Evolutionary conservation across 2,797 vertebrate species (phyloP).

Genomic region (Xenentodon cancila): DNA sequence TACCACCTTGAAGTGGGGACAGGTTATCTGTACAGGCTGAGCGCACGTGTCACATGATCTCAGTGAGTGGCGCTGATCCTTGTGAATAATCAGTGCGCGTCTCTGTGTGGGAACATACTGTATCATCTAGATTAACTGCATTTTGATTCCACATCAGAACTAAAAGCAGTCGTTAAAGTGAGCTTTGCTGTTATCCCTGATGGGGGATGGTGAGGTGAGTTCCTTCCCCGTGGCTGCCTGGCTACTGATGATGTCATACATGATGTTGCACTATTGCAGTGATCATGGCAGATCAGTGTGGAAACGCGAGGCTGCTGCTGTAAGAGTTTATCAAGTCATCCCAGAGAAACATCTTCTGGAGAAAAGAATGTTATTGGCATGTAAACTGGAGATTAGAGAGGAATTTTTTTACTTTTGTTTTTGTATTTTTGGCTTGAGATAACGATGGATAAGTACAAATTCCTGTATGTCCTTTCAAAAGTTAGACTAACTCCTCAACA

Average conservation of each 20-base stretch:
- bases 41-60: conserved; percentile 31
- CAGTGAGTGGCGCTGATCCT: conserved; percentile 9
- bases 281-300: too few species aligned
- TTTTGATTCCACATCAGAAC: too few species aligned
- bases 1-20: conserved; percentile 1
- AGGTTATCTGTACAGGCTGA: conserved; percentile 15
- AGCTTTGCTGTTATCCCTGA: too few species aligned
- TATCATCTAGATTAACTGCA: neutral
- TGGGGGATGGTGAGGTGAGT: too few species aligned
- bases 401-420: too few species aligned
- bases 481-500: neutral
- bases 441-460: neutral
- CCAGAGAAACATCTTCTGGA: too few species aligned
- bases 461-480: neutral
- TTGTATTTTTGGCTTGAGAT: too few species aligned
- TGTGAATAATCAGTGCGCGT: conserved; percentile 16
- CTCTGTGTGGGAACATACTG: neutral
- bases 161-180: too few species aligned
- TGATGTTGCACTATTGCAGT: neutral
- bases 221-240: neutral
- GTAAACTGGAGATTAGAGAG: too few species aligned
- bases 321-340: too few species aligned
- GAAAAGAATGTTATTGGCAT: too few species aligned
- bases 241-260: conserved; percentile 48
- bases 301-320: too few species aligned